Evolutionary conservation across 2,113 vertebrate genomes (phyloP).

Genomic region (Hepsetus odoe): DNA sequence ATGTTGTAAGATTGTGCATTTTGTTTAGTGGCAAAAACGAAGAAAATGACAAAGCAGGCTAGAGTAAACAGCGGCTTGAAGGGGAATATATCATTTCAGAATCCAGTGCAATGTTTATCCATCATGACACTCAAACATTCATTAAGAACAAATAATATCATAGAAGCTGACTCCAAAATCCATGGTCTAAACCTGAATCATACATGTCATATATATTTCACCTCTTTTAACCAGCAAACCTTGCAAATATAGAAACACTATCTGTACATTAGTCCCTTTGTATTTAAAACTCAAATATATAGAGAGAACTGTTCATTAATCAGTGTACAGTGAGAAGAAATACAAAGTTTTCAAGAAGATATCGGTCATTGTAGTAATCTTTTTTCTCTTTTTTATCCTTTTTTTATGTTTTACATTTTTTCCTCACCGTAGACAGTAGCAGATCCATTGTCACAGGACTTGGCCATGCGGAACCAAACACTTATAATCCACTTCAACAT

Average conservation of each 20-base stretch:
- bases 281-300: conserved; percentile 72
- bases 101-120: conserved; percentile 66
- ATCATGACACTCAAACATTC: conserved; percentile 64
- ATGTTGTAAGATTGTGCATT: conserved; percentile 58
- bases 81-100: conserved; percentile 63
- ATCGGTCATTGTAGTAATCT: conserved; percentile 57
- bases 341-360: conserved; percentile 73
- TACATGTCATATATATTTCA: conserved; percentile 75
- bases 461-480: conserved; percentile 85
- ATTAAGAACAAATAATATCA: conserved; percentile 64
- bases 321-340: conserved; percentile 70
- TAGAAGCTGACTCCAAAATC: conserved; percentile 73
- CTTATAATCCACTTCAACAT: conserved; percentile 77
- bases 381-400: conserved; percentile 69
- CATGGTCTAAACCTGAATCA: conserved; percentile 83
- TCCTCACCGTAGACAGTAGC: conserved; percentile 86
- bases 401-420: conserved; percentile 72
- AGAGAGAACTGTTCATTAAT: conserved; percentile 61
- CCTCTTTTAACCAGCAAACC: conserved; percentile 87
- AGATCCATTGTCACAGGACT: conserved; percentile 89
- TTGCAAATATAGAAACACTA: conserved; percentile 96
- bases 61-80: conserved; percentile 55
- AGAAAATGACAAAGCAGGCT: conserved; percentile 48
- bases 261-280: conserved; percentile 85
- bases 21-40: conserved; percentile 54